Conservation (phyloP, 2,888 invertebrate genomes). For the Enoplolaimus lenunculus region DNA sequence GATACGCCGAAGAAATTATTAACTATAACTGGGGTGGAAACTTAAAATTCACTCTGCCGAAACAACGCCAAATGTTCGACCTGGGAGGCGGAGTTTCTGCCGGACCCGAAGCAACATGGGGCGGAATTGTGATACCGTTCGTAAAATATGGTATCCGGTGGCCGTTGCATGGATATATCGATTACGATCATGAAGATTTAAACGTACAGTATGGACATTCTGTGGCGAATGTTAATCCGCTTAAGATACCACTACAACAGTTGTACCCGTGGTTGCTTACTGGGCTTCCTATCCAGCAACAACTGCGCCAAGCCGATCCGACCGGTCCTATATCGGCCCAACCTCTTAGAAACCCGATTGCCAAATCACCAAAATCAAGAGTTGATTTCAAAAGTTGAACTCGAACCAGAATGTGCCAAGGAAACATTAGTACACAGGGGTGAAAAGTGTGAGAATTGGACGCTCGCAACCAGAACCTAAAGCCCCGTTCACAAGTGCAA, state of each 20-base stretch:
- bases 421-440: no score
- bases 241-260: neutral
- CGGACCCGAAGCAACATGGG: neutral
- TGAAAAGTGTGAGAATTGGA: no score
- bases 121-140: neutral
- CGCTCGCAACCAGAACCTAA: no score
- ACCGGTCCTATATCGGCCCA: no score
- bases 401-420: no score
- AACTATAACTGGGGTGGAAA: neutral
- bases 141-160: neutral
- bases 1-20: neutral
- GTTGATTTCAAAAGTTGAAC: no score
- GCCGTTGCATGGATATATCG: neutral
- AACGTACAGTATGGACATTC: neutral
- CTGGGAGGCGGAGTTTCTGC: neutral
- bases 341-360: no score
- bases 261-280: neutral
- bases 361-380: no score
- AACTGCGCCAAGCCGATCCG: no score
- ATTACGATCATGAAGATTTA: neutral
- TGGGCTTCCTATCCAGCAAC: no score
- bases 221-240: neutral
- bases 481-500: no score
- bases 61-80: neutral
- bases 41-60: neutral